Evolutionary conservation across 2,113 vertebrate genomes (phyloP), one percentile per base, ranked within the genome.

Genomic region (Synchiropus splendidus): DNA sequence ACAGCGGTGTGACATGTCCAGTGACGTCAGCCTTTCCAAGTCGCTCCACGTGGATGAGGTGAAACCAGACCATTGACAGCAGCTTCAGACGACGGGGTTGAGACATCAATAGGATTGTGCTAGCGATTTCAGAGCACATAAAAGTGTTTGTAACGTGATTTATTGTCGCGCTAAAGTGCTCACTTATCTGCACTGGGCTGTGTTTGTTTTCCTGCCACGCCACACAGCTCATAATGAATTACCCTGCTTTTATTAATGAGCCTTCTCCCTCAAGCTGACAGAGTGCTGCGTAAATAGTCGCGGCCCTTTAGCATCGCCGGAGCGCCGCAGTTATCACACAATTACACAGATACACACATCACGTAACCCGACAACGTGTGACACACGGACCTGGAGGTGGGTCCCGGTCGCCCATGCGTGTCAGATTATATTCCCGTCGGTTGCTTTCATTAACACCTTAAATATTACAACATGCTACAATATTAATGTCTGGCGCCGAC

Each of bases 371-470:
- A n/a, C n/a, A n/a, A n/a, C n/a, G n/a, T n/a, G n/a, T n/a, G n/a
- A n/a, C n/a, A n/a, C n/a, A n/a, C n/a, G n/a, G 31, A 54, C 42
- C 51, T 45, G 44, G 51, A 59, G 43, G 60, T 57, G 45, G 42
- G 39, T 45, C 44, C 33, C 37, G 48, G 13, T 31, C 32, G 18
- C 45, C 51, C 46, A 59, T 52, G 55, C 48, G 36, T 61, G 46
- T 49, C 35, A 18, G 13, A 45, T 35, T 48, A 1, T 39, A 16
- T 44, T 42, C 47, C 62, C 59, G 33, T 18, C 11, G 32, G 58
- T 39, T 42, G 47, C 42, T 64, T 60, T 75, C 74, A 75, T 81
- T 67, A 77, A 68, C 61, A 51, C 48, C 35, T 61, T 63, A 62
- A 63, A 63, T 62, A 72, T 65, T 54, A 61, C 35, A 67, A 60